These are phyloP conservation scores for Capreolus pygargus DNA, from an alignment of 2,113 vertebrate species.

Conservation along the genomic window DNA sequence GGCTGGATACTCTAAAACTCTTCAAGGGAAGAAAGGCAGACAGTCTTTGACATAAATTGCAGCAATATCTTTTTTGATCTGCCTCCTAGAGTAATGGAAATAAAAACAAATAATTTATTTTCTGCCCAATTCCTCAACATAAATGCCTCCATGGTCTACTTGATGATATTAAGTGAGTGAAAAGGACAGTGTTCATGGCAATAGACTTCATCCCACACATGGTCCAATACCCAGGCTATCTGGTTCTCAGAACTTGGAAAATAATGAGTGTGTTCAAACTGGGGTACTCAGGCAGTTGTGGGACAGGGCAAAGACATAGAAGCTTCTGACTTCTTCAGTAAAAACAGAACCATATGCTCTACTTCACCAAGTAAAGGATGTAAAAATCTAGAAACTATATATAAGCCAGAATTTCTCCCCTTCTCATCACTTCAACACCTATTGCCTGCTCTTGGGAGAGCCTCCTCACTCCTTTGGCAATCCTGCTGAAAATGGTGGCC, in stretches of 20 bases:
- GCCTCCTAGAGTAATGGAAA: not conserved
- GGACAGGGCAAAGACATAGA: not conserved
- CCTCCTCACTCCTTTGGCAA: not conserved
- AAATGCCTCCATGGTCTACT: slow-evolving; percentile 58
- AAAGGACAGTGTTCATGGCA: slow-evolving; percentile 72
- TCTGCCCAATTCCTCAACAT: slow-evolving; percentile 73
- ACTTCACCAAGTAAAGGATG: not conserved
- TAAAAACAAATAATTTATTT: slow-evolving; percentile 27
- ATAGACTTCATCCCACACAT: slow-evolving; percentile 68
- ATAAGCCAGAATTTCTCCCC: not conserved
- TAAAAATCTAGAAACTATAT: not conserved
- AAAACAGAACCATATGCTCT: not conserved
- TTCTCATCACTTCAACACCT: not conserved
- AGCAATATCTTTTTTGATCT: not conserved
- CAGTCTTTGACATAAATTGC: not conserved
- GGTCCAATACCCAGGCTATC: slow-evolving; percentile 70
- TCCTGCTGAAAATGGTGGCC: not conserved
- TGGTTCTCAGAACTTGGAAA: slow-evolving; percentile 71
- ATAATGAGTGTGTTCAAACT: not conserved
- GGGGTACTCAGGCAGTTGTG: not conserved
- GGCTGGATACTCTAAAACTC: not conserved
- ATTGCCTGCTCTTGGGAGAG: not conserved
- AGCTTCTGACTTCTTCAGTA: not conserved
- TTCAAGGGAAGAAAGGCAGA: not conserved
- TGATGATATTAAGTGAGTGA: slow-evolving; percentile 67